Evolutionary conservation across 2,113 vertebrate genomes (phyloP).

Genomic region (Thunnus maccoyii): DNA sequence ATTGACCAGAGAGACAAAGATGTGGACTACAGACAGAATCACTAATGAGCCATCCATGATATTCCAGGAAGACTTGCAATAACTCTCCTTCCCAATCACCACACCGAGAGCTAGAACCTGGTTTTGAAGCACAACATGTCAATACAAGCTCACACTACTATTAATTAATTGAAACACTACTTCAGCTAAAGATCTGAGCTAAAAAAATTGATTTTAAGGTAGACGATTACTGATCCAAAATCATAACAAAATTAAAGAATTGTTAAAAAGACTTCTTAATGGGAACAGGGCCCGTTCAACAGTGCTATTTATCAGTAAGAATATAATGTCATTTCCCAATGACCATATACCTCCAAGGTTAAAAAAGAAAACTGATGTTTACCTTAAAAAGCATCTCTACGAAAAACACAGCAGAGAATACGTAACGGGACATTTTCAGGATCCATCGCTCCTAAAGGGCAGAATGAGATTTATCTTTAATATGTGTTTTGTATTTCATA

Average conservation of each 20-base stretch:
- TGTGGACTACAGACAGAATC: conserved; percentile 90
- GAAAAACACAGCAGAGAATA: conserved; percentile 92
- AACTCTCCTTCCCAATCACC: conserved; percentile 86
- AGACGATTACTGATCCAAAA: too few species aligned
- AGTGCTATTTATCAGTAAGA: too few species aligned
- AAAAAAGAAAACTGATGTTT: conserved; percentile 37
- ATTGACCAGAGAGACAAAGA: conserved; percentile 88
- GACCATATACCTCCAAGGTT: too few species aligned
- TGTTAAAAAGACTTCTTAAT: too few species aligned
- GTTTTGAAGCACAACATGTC: neutral
- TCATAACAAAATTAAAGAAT: too few species aligned
- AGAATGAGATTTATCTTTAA: neutral
- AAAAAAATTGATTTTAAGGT: too few species aligned
- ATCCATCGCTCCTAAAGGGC: conserved; percentile 87
- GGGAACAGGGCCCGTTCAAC: too few species aligned
- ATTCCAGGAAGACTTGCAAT: conserved; percentile 93
- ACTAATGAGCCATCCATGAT: conserved; percentile 91
- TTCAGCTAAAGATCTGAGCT: neutral
- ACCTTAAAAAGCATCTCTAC: conserved; percentile 94
- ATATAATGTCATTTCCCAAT: too few species aligned
- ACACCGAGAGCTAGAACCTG: conserved; percentile 91
- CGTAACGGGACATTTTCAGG: conserved; percentile 88
- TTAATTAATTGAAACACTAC: neutral
- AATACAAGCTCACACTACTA: neutral
- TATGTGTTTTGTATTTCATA: too few species aligned